Conservation (phyloP, 2,888 invertebrate genomes). For the Standfussiana lucernea region DNA sequence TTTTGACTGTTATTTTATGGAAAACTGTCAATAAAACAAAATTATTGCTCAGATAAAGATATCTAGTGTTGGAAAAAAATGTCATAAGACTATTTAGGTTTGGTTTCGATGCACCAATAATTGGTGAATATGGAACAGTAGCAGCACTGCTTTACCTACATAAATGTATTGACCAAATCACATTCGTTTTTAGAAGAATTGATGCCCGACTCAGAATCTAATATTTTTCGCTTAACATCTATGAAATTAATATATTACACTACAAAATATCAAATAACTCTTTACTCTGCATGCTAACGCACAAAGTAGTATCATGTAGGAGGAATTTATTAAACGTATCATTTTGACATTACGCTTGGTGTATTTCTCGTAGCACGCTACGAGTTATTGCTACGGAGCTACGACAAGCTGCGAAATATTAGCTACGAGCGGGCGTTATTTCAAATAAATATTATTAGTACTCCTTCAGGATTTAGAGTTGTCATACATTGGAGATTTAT, state of each 20-base stretch:
- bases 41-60: background rate
- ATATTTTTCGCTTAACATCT: background rate
- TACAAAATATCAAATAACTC: conserved; percentile 28
- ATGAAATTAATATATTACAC: conserved; percentile 8
- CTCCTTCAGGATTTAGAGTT: conserved; percentile 29
- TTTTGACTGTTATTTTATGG: background rate
- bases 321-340: conserved; percentile 53
- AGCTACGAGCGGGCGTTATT: conserved; percentile 41
- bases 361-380: conserved; percentile 59
- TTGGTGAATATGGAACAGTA: background rate
- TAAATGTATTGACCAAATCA: background rate
- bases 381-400: conserved; percentile 65
- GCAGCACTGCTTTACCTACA: background rate
- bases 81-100: background rate
- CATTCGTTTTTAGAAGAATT: background rate
- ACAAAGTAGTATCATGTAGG: conserved; percentile 16
- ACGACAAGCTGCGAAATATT: conserved; percentile 66
- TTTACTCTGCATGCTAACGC: conserved; percentile 31
- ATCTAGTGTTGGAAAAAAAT: background rate
- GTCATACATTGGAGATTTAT: conserved; percentile 43
- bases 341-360: conserved; percentile 56
- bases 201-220: background rate
- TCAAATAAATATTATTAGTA: conserved; percentile 56
- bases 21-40: background rate
- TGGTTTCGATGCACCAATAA: background rate